These are phyloP conservation scores for Bimastos eiseni DNA, from an alignment of 2,888 invertebrate genomes.

Conservation along the genomic window DNA sequence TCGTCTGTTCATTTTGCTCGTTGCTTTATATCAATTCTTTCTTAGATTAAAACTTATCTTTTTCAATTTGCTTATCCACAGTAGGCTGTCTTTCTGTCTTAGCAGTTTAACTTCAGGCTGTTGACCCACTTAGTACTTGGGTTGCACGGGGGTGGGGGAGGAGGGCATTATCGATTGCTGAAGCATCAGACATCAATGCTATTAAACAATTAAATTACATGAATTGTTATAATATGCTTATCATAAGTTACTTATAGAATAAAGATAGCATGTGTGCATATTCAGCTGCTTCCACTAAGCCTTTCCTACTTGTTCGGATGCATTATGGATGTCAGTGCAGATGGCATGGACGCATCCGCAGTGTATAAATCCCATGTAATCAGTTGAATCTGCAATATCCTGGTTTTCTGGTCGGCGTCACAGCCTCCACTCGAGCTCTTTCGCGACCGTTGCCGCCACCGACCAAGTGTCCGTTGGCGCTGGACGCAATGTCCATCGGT, in stretches of 20 bases:
- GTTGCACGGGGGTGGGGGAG: no score
- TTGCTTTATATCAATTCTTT: no score
- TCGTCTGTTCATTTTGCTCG: no score
- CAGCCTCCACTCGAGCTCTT: neutral
- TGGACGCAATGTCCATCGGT: neutral
- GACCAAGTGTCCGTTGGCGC: neutral
- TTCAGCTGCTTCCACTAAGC: neutral
- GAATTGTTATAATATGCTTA: neutral
- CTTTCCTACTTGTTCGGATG: neutral
- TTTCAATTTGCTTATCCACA: no score
- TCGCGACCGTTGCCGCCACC: neutral
- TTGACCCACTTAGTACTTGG: no score
- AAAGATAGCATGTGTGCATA: neutral
- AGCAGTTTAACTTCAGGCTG: no score
- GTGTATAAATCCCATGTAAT: conserved; percentile 13
- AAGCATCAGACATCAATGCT: no score
- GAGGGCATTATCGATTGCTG: no score
- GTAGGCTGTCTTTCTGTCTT: no score
- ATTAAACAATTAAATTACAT: neutral
- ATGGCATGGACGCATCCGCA: neutral
- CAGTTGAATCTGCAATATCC: conserved; percentile 6
- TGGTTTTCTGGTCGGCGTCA: conserved; percentile 13
- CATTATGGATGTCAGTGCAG: neutral
- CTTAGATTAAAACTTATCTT: no score
- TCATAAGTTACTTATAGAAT: no score